Base-by-base conservation (phyloP, 2,888 invertebrate species). In the Zeuzera pyrina region DNA sequence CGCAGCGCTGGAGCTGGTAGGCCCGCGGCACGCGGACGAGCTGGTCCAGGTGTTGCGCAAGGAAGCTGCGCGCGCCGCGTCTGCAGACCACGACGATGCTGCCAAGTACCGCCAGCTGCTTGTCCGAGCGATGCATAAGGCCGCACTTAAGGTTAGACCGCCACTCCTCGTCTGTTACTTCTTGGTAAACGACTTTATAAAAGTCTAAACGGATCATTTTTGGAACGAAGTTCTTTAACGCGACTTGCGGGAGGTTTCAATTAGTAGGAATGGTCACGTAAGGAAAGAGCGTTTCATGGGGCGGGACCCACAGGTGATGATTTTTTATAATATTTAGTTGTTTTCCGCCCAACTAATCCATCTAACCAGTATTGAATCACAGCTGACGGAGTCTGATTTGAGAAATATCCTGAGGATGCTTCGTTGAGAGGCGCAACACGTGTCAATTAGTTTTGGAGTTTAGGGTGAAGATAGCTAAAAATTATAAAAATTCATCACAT, bases 71-170 rank as follows among this genome's bases (percentile, higher is more conserved):
- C 93, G 97, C 69, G 97, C 96, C 1, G 88, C 90, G 53, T 90
- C 91, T 57, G 91, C 93, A 2, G 97, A 97, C 57, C 94, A 94
- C 54, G 98, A 98, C 70, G 98, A 98, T 65, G 94, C 95, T 11
- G 96, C 95, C 42, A 94, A 93, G 73, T 99, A 99, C 73, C 86
- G 97, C 0, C 98, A 98, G 78, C 86, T 98, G 41, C 86, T 99
- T 19, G 98, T 99, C 25, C 88, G 96, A 35, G 98, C 98, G 0
- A 76, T 99, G 46, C 98, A 99, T 73, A 88, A 92, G 21, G 96
- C 96, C 58, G 94, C 94, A 33, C 92, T 97, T 50, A 96, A 96
- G 84, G 86, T 86, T 48, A 10, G 2, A 19, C 4, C 12, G 2
- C 4, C 8, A 3, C 16, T 15, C 14, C 7, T 28, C 32, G 16